Percentiles rank a stretch among this genome's conserved stretches.
Conservation (phyloP, 92 coral and sea anemone species). For the Porites rus region DNA sequence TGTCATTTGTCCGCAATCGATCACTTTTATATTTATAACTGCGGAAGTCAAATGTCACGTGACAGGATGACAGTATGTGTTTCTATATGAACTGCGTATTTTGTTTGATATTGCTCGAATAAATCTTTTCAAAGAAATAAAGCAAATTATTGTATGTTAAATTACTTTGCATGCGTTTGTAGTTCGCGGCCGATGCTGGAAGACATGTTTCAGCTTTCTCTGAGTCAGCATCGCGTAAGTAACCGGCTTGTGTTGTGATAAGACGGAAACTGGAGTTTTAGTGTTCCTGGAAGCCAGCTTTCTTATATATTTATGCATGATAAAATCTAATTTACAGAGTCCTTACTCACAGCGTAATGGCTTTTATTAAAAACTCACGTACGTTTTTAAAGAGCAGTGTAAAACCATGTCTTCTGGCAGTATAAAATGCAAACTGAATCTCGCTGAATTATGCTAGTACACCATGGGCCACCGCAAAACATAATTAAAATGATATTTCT, state of each 20-base stretch:
- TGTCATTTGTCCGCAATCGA: not conserved
- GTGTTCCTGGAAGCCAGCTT: not conserved
- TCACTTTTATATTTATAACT: not conserved
- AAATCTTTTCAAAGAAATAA: not conserved
- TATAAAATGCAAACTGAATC: not conserved
- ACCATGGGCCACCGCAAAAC: not conserved
- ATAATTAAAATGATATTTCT: not conserved
- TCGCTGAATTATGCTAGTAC: not conserved
- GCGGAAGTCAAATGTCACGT: conserved; percentile 37
- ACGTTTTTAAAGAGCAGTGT: not conserved
- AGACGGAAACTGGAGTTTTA: not conserved
- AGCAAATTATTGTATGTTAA: not conserved
- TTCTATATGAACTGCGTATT: not conserved
- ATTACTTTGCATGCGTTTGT: not conserved
- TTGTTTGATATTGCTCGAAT: not conserved
- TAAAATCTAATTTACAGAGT: too few relatives aligned
- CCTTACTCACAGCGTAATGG: too few relatives aligned
- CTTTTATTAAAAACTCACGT: too few relatives aligned
- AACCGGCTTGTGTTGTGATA: not conserved
- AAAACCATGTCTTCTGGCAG: not conserved
- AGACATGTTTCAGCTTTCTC: not conserved
- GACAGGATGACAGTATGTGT: conserved; percentile 4
- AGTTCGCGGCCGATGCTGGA: too few relatives aligned
- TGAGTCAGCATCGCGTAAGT: not conserved
- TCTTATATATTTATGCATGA: too few relatives aligned